Conservation (phyloP, 2,797 vertebrate species). For the Gouania willdenowi region DNA sequence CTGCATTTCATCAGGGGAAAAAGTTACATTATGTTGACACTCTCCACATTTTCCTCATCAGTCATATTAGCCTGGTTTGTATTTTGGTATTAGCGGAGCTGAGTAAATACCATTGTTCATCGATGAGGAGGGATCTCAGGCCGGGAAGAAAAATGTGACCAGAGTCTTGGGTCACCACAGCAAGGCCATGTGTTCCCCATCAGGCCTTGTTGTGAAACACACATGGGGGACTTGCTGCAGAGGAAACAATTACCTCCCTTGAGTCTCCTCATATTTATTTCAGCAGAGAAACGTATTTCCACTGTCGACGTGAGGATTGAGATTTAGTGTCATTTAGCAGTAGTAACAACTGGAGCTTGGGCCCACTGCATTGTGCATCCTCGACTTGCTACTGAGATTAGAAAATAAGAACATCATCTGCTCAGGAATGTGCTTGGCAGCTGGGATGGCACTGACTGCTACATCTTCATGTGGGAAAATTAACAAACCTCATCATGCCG, state of each 20-base stretch:
- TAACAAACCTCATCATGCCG: constrained; percentile 17
- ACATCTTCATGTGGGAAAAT: constrained; percentile 48
- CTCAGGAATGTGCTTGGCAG: constrained; percentile 38
- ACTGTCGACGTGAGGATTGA: not conserved
- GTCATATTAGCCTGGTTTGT: not conserved
- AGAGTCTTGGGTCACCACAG: constrained; percentile 31
- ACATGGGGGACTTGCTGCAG: constrained; percentile 14
- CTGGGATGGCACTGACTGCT: constrained; percentile 37
- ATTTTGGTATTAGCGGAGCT: not conserved
- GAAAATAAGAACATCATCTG: too few relatives aligned
- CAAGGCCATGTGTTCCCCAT: constrained; percentile 63
- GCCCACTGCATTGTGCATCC: too few relatives aligned
- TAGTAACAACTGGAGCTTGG: too few relatives aligned
- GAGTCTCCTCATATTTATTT: constrained; percentile 17
- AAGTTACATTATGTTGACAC: constrained; percentile 14
- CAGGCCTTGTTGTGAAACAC: constrained; percentile 43
- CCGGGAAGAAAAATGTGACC: constrained; percentile 37
- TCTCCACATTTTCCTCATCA: not conserved
- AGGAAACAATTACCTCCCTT: constrained; percentile 48
- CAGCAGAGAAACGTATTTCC: constrained; percentile 11
- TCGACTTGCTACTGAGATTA: not conserved
- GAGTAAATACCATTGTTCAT: not conserved
- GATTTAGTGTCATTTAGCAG: not conserved
- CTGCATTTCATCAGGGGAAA: not conserved
- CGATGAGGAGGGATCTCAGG: constrained; percentile 14